phyloP scores from a whole-genome alignment of 1,140 invertebrate species.

The Euwallacea similis region DNA sequence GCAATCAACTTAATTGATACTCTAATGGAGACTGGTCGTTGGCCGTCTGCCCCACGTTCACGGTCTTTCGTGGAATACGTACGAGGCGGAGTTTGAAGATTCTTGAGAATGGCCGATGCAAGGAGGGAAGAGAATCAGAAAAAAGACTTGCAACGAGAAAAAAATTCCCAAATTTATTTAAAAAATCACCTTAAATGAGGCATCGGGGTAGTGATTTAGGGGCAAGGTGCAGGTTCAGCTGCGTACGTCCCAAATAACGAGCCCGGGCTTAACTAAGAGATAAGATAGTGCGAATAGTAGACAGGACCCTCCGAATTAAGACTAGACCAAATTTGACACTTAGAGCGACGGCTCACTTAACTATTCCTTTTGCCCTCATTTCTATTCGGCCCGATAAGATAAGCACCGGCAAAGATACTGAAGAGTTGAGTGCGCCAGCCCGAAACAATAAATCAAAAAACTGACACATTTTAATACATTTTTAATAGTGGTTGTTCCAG shows the following conservation, averaged over 20 bases:
- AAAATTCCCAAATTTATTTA: not conserved
- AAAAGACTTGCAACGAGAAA: not conserved
- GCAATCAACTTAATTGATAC: conserved; percentile 38
- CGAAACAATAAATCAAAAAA: not conserved
- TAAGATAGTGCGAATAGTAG: conserved; percentile 36
- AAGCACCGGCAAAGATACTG: not conserved
- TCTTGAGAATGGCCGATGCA: conserved; percentile 40
- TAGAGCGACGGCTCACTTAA: conserved; percentile 17
- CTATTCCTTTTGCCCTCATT: conserved; percentile 1
- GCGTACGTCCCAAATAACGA: conserved; percentile 29
- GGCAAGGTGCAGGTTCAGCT: conserved; percentile 27
- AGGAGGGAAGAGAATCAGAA: not conserved
- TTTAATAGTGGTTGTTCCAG: not conserved
- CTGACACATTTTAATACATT: not conserved
- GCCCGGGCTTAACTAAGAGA: conserved; percentile 26
- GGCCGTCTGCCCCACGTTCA: conserved; percentile 19
- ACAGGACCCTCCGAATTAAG: conserved; percentile 13
- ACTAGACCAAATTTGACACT: conserved; percentile 18
- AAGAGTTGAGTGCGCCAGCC: not conserved
- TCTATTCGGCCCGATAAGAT: not conserved
- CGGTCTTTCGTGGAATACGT: conserved; percentile 28
- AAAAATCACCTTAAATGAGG: not conserved
- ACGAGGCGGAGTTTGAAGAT: conserved; percentile 30
- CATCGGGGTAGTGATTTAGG: not conserved
- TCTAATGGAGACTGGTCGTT: conserved; percentile 39